Evolutionary conservation across 2,797 vertebrate species (phyloP).

Genomic region (Sebastes vulpes): DNA sequence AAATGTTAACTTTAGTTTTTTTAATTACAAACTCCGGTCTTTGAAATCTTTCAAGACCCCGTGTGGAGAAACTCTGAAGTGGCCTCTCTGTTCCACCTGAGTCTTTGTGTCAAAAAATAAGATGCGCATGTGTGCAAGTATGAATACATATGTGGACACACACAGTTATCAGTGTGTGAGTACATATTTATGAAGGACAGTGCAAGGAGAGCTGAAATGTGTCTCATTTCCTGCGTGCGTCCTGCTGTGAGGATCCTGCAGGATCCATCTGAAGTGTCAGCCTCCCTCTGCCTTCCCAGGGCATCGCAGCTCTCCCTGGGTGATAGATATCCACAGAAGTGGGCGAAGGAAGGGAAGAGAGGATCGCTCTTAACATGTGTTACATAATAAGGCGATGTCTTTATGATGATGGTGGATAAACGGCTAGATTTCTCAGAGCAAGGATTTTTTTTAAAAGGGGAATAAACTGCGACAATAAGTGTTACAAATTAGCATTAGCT

Average conservation of each 20-base stretch:
- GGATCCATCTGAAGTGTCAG: constrained; percentile 66
- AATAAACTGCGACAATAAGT: background rate
- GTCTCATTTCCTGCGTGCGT: constrained; percentile 53
- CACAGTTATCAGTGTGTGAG: background rate
- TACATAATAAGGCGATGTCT: constrained; percentile 6
- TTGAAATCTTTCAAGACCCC: background rate
- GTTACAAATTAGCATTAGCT: background rate
- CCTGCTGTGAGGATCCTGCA: constrained; percentile 51
- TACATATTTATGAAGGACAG: constrained; percentile 52
- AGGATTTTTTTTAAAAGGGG: background rate
- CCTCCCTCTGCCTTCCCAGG: constrained; percentile 41
- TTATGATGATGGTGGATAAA: constrained; percentile 25
- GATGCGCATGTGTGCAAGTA: background rate
- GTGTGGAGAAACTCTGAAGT: constrained; percentile 12
- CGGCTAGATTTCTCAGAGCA: constrained; percentile 19
- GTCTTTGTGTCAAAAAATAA: background rate
- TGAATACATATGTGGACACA: constrained; percentile 3
- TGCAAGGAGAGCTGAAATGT: constrained; percentile 60
- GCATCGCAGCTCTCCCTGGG: constrained; percentile 42
- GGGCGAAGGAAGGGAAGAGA: constrained; percentile 31
- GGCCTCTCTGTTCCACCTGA: background rate
- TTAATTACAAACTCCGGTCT: background rate
- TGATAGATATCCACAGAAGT: constrained; percentile 38
- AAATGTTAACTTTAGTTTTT: background rate
- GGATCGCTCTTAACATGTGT: constrained; percentile 50